Evolutionary conservation across 2,888 invertebrate species (phyloP), one percentile per base, ranked within the genome.

Genomic region (Parapristionchus giblindavisi): DNA sequence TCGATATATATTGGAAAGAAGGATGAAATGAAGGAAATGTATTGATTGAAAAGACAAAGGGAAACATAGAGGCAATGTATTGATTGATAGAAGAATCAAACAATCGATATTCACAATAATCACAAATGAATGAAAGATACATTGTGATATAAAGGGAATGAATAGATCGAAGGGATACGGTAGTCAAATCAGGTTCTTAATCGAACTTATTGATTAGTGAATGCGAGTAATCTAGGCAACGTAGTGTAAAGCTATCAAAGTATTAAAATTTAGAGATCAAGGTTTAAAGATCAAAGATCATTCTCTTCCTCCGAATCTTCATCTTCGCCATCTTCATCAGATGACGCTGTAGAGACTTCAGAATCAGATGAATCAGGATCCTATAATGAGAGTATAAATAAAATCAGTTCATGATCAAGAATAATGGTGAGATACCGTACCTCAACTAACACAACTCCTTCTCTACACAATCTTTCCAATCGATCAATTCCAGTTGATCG

Each of bases 401-500:
- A 14, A 14, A 8, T 17, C 43, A 17, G 17, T 43, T 43, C 8
- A 17, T 43, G 17, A 8, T 14, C 43, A 43, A 8, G 8, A 17
- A 43, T 8, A 43, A 43, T 8, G 11, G 43, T 17, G 17, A 43
- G 11, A 17, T 43, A 14, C 43, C 43, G 43, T 27, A 70, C 70
- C 52, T 70, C 70, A 14, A 29, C n/a, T 27, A 70, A n/a, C 14
- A 70, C 70, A 14, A 70, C 24, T 29, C 79, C 79, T 24, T 82
- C 80, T 43, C 79, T 79, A 66, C 82, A 82, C 14, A 83, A 63
- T 38, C 75, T 76, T 65, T 80, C 82, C 29, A 83, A 63, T 34
- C 77, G 68, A 3, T 61, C 52, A 52, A 79, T 72, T 73, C 82
- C 82, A 2, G 32, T 40, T 0, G 32, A 34, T 24, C 82, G 43